These are phyloP conservation scores for Luidia sarsii DNA, from an alignment of 53 echinoderm and acorn worm species.

Conservation along the genomic window DNA sequence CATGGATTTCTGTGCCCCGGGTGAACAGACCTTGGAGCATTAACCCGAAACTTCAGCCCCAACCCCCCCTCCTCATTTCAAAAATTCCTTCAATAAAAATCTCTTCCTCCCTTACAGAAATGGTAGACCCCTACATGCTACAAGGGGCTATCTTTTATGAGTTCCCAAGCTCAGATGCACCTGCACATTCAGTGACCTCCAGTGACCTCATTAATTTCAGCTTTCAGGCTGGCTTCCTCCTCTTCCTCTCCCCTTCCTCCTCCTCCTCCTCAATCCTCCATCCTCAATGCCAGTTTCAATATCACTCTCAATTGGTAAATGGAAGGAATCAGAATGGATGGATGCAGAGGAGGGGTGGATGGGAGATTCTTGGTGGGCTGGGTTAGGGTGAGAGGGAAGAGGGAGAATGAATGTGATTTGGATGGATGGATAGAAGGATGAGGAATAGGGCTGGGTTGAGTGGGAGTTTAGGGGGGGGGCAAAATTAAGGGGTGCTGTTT, in stretches of 20 bases:
- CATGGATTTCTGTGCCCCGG: too few species aligned
- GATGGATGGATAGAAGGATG: too few species aligned
- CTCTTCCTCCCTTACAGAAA: neutral
- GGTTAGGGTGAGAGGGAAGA: too few species aligned
- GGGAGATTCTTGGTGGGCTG: too few species aligned
- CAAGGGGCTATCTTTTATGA: slow-evolving; percentile 21
- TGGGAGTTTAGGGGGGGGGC: too few species aligned
- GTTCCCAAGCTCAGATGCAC: slow-evolving; percentile 21
- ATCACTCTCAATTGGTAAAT: slow-evolving; percentile 42
- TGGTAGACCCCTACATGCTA: slow-evolving; percentile 21
- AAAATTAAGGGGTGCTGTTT: too few species aligned
- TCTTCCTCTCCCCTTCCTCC: slow-evolving; percentile 28
- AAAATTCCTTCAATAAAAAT: neutral
- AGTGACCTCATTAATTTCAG: slow-evolving; percentile 57
- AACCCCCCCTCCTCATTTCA: neutral
- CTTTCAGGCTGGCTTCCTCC: slow-evolving; percentile 46
- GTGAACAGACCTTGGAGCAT: too few species aligned
- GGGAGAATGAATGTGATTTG: too few species aligned
- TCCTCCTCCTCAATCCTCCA: slow-evolving; percentile 22
- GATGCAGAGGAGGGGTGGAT: slow-evolving; percentile 1
- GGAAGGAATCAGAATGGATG: slow-evolving; percentile 47
- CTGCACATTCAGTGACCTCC: slow-evolving; percentile 52
- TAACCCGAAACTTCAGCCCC: too few species aligned
- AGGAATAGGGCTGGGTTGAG: too few species aligned
- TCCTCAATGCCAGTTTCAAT: slow-evolving; percentile 49